A percentile compares a stretch with the other conserved stretches of the same genome.
These are phyloP conservation scores for Kobus ellipsiprymnus DNA, from an alignment of 2,113 vertebrate genomes.

Conservation along the genomic window DNA sequence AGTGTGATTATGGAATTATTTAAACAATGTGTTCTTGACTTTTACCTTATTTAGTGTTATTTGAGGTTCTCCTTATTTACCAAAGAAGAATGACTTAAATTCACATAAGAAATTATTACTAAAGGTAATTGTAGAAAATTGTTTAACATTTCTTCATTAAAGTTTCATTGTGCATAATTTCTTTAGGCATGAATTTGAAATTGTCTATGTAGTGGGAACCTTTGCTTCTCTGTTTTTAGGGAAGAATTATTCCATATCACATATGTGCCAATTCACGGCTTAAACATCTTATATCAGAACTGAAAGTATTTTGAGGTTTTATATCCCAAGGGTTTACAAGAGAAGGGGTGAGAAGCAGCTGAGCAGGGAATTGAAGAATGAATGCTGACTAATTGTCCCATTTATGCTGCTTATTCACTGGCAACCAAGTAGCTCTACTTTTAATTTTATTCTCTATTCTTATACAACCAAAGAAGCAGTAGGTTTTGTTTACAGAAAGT, in stretches of 20 bases:
- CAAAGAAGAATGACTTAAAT: neutral
- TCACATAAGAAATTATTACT: neutral
- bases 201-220: neutral
- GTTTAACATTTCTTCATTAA: neutral
- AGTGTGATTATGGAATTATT: neutral
- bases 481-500: neutral
- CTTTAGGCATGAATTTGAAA: neutral
- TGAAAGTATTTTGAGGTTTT: neutral
- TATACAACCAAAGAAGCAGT: neutral
- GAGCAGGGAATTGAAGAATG: neutral
- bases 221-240: neutral
- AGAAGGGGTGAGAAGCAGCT: neutral
- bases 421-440: neutral
- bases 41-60: neutral
- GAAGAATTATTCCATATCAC: neutral
- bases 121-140: neutral
- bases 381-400: slow-evolving; percentile 5
- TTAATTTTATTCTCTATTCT: slow-evolving; percentile 31
- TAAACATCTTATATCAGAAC: neutral
- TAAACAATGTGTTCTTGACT: neutral
- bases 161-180: neutral
- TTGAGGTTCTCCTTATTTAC: neutral
- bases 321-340: neutral
- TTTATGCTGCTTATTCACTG: neutral
- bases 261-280: neutral